Evolutionary conservation across 1,140 invertebrate genomes (phyloP), one percentile per base, ranked within the genome.

Genomic region (Heliothis virescens): DNA sequence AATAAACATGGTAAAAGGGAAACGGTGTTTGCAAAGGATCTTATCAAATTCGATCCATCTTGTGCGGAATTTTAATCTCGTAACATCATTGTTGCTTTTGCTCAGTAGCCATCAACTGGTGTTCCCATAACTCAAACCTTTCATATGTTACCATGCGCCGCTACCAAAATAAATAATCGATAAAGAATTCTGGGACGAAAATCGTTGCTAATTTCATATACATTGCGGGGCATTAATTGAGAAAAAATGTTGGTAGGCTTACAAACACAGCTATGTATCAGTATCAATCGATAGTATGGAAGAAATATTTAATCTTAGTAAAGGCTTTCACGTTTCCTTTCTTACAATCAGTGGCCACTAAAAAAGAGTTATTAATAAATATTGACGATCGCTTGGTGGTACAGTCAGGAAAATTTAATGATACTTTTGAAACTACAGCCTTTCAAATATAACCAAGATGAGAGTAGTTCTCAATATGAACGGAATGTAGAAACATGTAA

Each of bases 121-220:
- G 53, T 72, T 18, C 69, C 69, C 69, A 72, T 72, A 72, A 72
- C 13, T 72, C 69, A 72, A 72, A 72, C 52, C 52, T 72, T 72
- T 72, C 69, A 72, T 57, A 72, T 57, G 29, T 72, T 57, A 55
- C 69, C 34, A 34, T 21, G 12, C 57, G 16, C 69, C 13, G 34
- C 41, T 50, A 72, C 52, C 29, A 41, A 16, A 11, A 72, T 12
- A 41, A 41, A 9, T 41, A 41, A 41, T 41, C 34, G 34, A 41
- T 41, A 41, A 41, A 41, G 9, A 41, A 9, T 9, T 41, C 5
- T 41, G 9, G 5, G 34, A 41, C 5, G 4, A 57, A 11, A 13
- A 72, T 57, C n/a, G 1, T 57, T 11, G 18, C n/a, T 1, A 0
- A 34, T 16, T 57, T 9, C 3, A 0, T 7, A 10, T 72, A 12